phyloP scores from a whole-genome alignment of 2,888 invertebrate species.

The Prenolepis imparis region DNA sequence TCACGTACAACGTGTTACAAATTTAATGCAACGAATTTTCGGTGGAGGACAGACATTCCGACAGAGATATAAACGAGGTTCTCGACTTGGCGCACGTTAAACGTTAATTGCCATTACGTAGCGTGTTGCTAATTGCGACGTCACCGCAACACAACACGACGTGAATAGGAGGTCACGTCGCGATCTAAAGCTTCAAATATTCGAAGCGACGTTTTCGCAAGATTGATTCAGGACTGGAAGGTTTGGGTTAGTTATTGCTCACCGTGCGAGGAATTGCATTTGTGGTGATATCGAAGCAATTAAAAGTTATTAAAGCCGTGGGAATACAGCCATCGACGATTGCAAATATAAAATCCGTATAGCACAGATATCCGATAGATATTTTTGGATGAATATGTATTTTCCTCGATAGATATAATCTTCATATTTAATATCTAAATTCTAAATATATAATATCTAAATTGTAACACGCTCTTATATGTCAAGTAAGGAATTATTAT shows the following conservation, averaged over 20 bases:
- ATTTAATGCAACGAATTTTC: constrained; percentile 46
- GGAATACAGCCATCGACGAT: constrained; percentile 29
- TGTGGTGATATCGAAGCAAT: constrained; percentile 26
- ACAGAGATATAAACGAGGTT: constrained; percentile 30
- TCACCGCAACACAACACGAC: constrained; percentile 15
- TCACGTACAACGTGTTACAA: constrained; percentile 27
- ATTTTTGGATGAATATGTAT: not conserved
- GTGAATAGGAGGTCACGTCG: constrained; percentile 39
- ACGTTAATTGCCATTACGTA: constrained; percentile 43
- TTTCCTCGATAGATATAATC: not conserved
- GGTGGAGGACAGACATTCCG: constrained; percentile 17
- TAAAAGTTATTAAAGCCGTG: constrained; percentile 50
- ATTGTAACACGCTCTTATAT: not conserved
- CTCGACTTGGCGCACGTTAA: constrained; percentile 37
- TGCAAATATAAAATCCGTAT: not conserved
- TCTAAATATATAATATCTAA: too few relatives aligned
- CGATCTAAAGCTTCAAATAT: constrained; percentile 44
- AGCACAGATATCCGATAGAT: constrained; percentile 1
- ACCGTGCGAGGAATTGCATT: constrained; percentile 21
- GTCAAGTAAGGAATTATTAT: not conserved
- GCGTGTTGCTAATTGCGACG: constrained; percentile 41
- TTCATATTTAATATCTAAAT: not conserved
- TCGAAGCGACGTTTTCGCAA: not conserved
- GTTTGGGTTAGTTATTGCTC: constrained; percentile 15
- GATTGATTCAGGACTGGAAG: not conserved